Base-by-base conservation (phyloP, 2,113 vertebrate genomes). In the Lophura nycthemera region DNA sequence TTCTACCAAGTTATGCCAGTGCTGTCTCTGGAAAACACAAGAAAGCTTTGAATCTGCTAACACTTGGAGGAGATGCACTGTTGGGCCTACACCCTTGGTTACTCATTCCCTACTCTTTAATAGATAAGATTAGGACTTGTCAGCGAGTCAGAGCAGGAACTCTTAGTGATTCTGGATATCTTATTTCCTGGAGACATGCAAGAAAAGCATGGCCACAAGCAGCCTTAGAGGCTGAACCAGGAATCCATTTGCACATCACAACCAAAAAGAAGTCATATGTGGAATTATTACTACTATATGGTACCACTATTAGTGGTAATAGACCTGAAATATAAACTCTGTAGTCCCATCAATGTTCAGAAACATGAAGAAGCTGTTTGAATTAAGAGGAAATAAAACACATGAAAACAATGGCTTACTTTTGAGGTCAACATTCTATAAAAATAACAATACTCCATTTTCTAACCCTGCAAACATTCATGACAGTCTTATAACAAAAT, bases 161-260 rank as follows among this genome's bases (percentile, higher is more conserved):
- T 0, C 1, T 21, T 22, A 25, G n/a, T 30, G 43, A 57, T 86
- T 77, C 52, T 76, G 59, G 10, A 7, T 76, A 66, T 36, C 5
- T 67, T 65, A 27, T 17, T 72, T 69, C 63, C 75, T 45, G 42
- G n/a, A 83, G 57, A 56, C 5, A 29, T 2, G 7, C 32, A 10
- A 10, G 25, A 20, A 66, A 75, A 59, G 22, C 32, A 50, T 0
- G 0, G 21, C 16, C 57, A 48, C 0, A 20, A 75, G 10, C 54
- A 57, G 43, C 36, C 92, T 74, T 69, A 86, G 43, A 84, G 25
- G n/a, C 12, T 27, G 61, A 67, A 36, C 11, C 6, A 48, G 61
- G 25, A 79, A 54, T 13, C 30, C 45, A 22, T 67, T 63, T 80
- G 72, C 86, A 70, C 3, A 10, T n/a, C 32, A 42, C 57, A 65